Evolutionary conservation across 2,797 vertebrate species (phyloP), one percentile per base, ranked within the genome.

Genomic region (Alcedo quadribrachys): DNA sequence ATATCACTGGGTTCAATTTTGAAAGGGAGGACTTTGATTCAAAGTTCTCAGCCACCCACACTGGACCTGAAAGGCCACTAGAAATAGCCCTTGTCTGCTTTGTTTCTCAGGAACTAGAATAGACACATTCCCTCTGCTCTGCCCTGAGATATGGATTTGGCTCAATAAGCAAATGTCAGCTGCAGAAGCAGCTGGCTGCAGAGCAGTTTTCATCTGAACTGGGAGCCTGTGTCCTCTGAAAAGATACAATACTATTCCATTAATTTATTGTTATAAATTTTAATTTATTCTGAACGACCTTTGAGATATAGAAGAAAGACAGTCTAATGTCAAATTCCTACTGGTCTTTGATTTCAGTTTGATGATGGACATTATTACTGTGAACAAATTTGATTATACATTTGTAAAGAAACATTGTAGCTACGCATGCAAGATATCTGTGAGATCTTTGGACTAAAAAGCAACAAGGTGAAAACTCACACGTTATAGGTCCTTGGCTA

Each of bases 31-130:
- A 96, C 93, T 96, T 93, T 85, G 84, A 87, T 42, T 92, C 73
- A 75, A 75, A 89, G 87, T 82, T 94, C 92, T 93, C 92, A 96
- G 90, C 96, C 96, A 96, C 96, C 91, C 95, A 96, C 92, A 95
- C 67, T 74, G 89, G 85, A 94, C 87, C 92, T 95, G 90, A 95
- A 93, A 95, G 85, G 95, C 90, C 88, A 93, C 92, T 96, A 85
- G 94, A 96, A 97, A 97, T 90, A 95, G 45, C 92, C 85, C 78
- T 93, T 6, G 46, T 93, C 87, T 86, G 87, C 88, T 89, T 88
- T 92, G 90, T 91, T 96, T 94, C 91, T 96, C 94, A 91, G 94
- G 86, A 94, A 85, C 92, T 79, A 80, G 94, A 94, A 93, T 62
- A 94, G 93, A 95, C 92, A 89, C 48, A 55, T 75, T 87, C 95